Percentiles rank a stretch among this genome's conserved stretches.
Conservation (phyloP, 2,113 vertebrate genomes). For the Lonchura striata region DNA sequence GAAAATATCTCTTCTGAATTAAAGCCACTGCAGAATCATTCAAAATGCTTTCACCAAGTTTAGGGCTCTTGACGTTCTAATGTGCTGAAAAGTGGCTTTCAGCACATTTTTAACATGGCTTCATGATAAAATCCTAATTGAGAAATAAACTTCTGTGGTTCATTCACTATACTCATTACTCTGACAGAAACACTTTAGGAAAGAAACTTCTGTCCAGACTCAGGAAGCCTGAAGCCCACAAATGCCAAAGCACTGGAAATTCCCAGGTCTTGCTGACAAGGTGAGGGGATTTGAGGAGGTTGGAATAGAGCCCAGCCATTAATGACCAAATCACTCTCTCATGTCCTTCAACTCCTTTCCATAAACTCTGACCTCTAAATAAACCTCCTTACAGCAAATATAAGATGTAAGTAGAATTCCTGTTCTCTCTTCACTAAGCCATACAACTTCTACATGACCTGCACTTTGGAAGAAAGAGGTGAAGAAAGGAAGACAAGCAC, state of each 20-base stretch:
- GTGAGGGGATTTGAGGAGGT: background rate
- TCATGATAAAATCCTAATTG: background rate
- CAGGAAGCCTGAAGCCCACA: background rate
- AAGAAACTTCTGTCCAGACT: background rate
- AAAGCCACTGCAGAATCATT: background rate
- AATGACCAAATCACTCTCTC: background rate
- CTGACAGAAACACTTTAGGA: background rate
- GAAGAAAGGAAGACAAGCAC: background rate
- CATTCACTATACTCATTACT: background rate
- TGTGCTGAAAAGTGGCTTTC: background rate
- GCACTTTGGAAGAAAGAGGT: background rate
- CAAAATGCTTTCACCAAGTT: background rate
- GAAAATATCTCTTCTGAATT: background rate
- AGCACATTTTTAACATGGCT: background rate
- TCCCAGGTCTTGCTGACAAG: background rate
- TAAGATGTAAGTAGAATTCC: background rate
- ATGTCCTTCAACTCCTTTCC: background rate
- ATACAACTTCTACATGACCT: background rate
- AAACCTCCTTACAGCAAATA: background rate
- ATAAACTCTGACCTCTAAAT: background rate
- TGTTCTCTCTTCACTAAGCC: background rate
- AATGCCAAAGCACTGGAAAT: background rate
- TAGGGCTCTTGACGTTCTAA: background rate
- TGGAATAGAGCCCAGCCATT: fast-evolving
- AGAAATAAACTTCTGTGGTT: background rate